Percentiles rank a stretch among this genome's conserved stretches.
Evolutionary conservation across 2,797 vertebrate species (phyloP).

Genomic region (Gallinago nigripennis): DNA sequence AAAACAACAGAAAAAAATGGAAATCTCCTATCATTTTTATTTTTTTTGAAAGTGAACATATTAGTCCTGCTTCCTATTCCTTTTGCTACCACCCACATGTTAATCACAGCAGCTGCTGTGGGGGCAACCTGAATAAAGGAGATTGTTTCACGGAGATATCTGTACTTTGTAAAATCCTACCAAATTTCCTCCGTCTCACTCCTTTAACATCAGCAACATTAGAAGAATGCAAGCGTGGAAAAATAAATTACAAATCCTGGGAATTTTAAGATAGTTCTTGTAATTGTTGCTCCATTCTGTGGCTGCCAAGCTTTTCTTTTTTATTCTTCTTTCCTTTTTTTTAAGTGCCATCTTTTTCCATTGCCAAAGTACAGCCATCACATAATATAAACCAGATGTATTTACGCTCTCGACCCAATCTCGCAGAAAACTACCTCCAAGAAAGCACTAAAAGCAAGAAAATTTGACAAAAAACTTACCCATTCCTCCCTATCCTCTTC

Average conservation of each 20-base stretch:
- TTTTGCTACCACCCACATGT: neutral
- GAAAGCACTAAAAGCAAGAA: slow-evolving; percentile 4
- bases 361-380: slow-evolving; percentile 60
- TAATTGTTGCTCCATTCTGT: slow-evolving; percentile 29
- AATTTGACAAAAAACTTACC: neutral
- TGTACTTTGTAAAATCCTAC: neutral
- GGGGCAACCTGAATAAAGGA: neutral
- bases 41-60: neutral
- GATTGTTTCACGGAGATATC: neutral
- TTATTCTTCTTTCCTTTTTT: slow-evolving; percentile 15
- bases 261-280: slow-evolving; percentile 58
- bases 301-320: slow-evolving; percentile 40
- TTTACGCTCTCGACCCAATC: slow-evolving; percentile 20
- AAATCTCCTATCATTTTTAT: neutral
- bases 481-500: neutral
- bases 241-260: slow-evolving; percentile 57
- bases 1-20: neutral
- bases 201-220: slow-evolving; percentile 12
- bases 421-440: slow-evolving; percentile 23
- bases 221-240: slow-evolving; percentile 49
- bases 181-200: neutral
- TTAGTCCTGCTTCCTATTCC: neutral
- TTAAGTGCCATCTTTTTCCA: slow-evolving; percentile 55
- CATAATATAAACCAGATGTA: slow-evolving; percentile 64
- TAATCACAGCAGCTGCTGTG: slow-evolving; percentile 12